Conservation (phyloP, 2,888 invertebrate genomes). For the Synergus laeviventris region DNA sequence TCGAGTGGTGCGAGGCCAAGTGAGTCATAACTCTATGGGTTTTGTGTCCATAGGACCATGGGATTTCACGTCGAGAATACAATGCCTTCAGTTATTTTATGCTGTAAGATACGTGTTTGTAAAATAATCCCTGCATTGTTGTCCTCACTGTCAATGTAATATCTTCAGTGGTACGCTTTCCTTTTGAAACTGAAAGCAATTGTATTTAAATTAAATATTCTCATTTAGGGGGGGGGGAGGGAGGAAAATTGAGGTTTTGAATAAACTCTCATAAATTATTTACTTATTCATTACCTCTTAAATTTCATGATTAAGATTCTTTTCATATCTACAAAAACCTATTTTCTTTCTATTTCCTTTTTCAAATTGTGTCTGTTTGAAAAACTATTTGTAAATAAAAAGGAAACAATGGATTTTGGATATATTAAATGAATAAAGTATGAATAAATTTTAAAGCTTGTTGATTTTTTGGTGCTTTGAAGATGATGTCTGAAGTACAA, state of each 20-base stretch:
- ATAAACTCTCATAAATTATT: background rate
- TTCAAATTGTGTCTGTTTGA: too few relatives aligned
- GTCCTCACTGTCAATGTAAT: constrained; percentile 48
- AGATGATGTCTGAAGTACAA: background rate
- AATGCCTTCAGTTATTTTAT: constrained; percentile 34
- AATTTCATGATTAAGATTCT: background rate
- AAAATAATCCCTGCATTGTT: constrained; percentile 69
- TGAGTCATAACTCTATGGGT: constrained; percentile 53
- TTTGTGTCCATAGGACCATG: constrained; percentile 45
- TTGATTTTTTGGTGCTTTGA: background rate
- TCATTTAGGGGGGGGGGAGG: background rate
- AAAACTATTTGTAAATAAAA: too few relatives aligned
- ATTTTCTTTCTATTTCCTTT: too few relatives aligned
- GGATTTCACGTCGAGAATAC: constrained; percentile 28
- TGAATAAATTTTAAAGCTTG: background rate
- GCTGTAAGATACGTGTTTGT: constrained; percentile 67
- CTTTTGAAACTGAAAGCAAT: background rate
- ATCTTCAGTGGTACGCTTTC: background rate
- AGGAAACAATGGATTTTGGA: too few relatives aligned
- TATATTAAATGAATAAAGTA: too few relatives aligned
- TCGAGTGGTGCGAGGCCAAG: constrained; percentile 47
- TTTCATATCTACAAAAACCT: background rate
- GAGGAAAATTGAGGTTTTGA: background rate
- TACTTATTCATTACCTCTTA: background rate
- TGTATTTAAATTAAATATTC: background rate